These are phyloP conservation scores for Megalops cyprinoides DNA, from an alignment of 2,797 vertebrate species.

Conservation along the genomic window DNA sequence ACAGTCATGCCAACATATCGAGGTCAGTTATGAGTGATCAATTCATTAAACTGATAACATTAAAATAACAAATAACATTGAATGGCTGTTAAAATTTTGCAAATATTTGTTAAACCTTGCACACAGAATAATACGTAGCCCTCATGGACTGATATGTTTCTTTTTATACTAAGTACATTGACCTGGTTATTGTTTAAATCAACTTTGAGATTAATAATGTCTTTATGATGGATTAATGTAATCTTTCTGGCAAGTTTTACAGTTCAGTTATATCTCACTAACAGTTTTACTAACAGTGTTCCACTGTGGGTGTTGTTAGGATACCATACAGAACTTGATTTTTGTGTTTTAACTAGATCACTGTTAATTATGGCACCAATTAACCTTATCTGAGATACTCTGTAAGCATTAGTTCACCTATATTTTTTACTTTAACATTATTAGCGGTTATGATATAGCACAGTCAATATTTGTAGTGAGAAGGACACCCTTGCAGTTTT, in stretches of 20 bases:
- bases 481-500: neutral
- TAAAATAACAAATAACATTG: too few species aligned
- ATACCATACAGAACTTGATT: too few species aligned
- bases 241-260: too few species aligned
- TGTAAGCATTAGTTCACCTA: neutral
- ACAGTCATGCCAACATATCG: neutral
- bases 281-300: too few species aligned
- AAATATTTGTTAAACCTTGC: neutral
- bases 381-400: neutral
- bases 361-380: constrained; percentile 20
- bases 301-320: too few species aligned
- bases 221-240: too few species aligned
- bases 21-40: neutral
- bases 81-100: too few species aligned
- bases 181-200: neutral
- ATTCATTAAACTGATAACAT: neutral
- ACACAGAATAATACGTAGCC: too few species aligned
- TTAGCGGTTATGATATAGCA: neutral
- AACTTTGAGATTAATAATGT: neutral
- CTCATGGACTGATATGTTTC: neutral
- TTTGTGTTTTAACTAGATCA: too few species aligned
- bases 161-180: neutral
- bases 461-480: neutral
- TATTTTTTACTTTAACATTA: neutral
- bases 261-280: too few species aligned